phyloP scores from a whole-genome alignment of 2,113 vertebrate species.

The Melierax canorus region DNA sequence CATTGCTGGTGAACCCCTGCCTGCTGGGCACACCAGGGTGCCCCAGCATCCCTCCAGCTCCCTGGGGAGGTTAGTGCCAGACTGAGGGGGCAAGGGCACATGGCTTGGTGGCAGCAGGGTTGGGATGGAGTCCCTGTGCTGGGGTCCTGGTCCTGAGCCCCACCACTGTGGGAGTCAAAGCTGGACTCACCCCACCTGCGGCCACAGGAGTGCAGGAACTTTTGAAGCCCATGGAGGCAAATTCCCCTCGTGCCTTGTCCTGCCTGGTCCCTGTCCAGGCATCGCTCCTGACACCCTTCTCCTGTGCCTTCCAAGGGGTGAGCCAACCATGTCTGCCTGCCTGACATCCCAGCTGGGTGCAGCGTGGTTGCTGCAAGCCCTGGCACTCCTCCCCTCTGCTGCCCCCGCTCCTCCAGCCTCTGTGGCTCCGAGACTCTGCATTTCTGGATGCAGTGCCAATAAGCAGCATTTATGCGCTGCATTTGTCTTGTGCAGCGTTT shows the following conservation, averaged over 20 bases:
- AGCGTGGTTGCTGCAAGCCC: not conserved
- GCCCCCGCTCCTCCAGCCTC: not conserved
- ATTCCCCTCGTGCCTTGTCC: not conserved
- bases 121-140: not conserved
- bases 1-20: accelerated
- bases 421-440: accelerated
- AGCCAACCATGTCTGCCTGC: accelerated
- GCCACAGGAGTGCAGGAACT: not conserved
- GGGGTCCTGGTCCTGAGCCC: not conserved
- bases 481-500: no score
- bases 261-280: not conserved
- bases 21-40: not conserved
- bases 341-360: not conserved
- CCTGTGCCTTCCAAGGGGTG: not conserved
- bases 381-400: not conserved
- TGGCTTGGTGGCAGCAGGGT: not conserved
- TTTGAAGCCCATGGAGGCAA: not conserved
- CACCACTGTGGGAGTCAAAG: not conserved
- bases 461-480: not conserved
- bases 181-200: not conserved
- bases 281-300: not conserved
- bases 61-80: not conserved
- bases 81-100: accelerated
- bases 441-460: not conserved
- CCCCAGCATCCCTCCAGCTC: not conserved